A percentile compares a stretch with the other conserved stretches of the same genome.
Evolutionary conservation across 2,888 invertebrate species (phyloP).

Genomic region (Cerceris ruficornis): DNA sequence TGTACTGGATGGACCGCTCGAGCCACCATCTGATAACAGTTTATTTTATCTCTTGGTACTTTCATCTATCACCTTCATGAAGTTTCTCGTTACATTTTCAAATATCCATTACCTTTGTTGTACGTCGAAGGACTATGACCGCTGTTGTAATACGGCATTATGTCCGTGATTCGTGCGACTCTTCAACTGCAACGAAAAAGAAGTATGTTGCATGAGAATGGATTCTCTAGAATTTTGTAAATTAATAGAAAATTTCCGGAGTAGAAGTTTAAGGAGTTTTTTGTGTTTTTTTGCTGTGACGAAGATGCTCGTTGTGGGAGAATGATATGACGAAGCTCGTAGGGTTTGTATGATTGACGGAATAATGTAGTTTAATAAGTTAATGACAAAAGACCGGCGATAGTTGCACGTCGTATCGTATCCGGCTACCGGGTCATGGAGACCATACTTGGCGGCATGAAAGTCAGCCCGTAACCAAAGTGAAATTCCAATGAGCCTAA

Average conservation of each 20-base stretch:
- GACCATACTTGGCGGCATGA: conserved; percentile 76
- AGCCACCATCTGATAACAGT: conserved; percentile 67
- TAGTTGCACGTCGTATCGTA: conserved; percentile 68
- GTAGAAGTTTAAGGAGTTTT: too few relatives aligned
- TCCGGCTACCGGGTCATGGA: conserved; percentile 70
- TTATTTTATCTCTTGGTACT: background rate
- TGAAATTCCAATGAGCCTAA: conserved; percentile 73
- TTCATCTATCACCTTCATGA: too few relatives aligned
- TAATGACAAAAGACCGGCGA: conserved; percentile 60
- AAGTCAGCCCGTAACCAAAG: conserved; percentile 69
- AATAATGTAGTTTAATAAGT: conserved; percentile 54
- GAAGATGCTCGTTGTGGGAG: too few relatives aligned
- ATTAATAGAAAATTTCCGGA: too few relatives aligned
- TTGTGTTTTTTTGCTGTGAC: too few relatives aligned
- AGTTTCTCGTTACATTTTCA: background rate
- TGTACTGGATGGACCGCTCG: conserved; percentile 75
- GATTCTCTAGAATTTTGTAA: background rate
- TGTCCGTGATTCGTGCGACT: conserved; percentile 23
- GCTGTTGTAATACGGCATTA: conserved; percentile 79
- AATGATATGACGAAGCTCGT: background rate
- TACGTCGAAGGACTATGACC: conserved; percentile 75
- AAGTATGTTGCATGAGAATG: background rate
- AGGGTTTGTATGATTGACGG: background rate
- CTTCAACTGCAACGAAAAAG: conserved; percentile 66
- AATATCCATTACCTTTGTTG: conserved; percentile 73